Evolutionary conservation across 30 jellyfish, hydroid and myxozoan species (phyloP), one percentile per base, ranked within the genome.

Genomic region (Pseudorhiza aurosa): DNA sequence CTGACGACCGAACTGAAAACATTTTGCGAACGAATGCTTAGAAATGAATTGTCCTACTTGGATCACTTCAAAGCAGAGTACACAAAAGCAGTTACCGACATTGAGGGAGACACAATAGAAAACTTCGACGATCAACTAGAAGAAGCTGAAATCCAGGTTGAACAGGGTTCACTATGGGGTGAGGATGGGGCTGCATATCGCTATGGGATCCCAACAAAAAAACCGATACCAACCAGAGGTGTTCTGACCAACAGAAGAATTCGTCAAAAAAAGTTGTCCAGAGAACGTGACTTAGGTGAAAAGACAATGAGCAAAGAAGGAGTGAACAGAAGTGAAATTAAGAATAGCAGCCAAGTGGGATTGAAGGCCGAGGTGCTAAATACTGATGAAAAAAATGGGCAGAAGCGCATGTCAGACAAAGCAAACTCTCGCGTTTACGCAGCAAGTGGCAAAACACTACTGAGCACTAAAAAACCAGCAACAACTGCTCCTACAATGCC

Each of bases 11-110:
- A 85, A 2, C 2, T 30, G 56, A 76, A 81, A 46, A 14, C 53
- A 19, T 80, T 80, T 72, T 93, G 99, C 46, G 88, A 81, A 65
- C 78, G 95, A 35, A 93, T 93, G 99, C 71, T 93, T 27, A 65
- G 88, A 47, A 93, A 93, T 78, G 99, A 93, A 56, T 22, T 93
- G 19, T 33, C 58, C 17, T 93, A 77, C 58, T 86, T 77, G 67
- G 96, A 93, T 56, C 46, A 70, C 62, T 93, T 93, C 68, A 82
- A 72, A 40, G 93, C 60, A 42, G 74, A 63, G 35, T 95, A 77
- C 31, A 64, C 68, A 12, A 72, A 63, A 28, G 42, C 60, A 37
- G 27, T 84, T 12, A 45, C 49, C 17, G 40, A 40, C 1, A 85
- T 91, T n/a, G 98, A 83, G 59, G 96, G 96, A 17, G 91, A 51